These are phyloP conservation scores for Gallinago jamesoni DNA, from an alignment of 2,113 vertebrate species.

Conservation along the genomic window DNA sequence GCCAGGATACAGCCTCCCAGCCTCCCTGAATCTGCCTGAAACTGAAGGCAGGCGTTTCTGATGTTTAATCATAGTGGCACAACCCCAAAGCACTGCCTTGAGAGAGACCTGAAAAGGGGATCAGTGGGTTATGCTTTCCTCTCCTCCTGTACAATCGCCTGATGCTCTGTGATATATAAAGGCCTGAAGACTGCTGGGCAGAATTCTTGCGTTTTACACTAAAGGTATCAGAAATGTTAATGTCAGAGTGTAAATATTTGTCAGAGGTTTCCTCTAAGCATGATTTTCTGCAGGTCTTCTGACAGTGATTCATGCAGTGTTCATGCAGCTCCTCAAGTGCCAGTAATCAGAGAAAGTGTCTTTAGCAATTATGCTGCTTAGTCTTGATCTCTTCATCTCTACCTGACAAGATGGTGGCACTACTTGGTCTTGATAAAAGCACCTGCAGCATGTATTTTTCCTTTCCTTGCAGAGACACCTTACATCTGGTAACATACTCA, in stretches of 20 bases:
- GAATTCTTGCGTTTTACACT: neutral
- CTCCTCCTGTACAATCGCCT: neutral
- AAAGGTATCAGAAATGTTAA: neutral
- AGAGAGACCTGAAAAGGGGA: neutral
- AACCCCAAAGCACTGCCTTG: neutral
- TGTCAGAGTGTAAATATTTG: neutral
- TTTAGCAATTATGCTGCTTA: neutral
- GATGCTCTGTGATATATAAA: neutral
- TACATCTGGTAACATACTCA: neutral
- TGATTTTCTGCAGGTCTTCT: neutral
- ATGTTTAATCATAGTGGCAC: neutral
- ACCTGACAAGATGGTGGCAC: neutral
- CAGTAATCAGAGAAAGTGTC: neutral
- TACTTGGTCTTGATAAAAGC: neutral
- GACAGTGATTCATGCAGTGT: neutral
- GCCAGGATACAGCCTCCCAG: neutral
- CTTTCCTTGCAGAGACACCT: neutral
- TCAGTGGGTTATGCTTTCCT: rapidly evolving
- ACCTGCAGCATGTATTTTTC: neutral
- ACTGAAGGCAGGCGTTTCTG: neutral
- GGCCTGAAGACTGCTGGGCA: neutral
- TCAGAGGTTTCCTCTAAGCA: neutral
- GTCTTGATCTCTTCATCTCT: neutral
- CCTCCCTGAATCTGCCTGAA: neutral
- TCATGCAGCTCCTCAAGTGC: neutral